phyloP scores from a whole-genome alignment of 2,113 vertebrate genomes.

The Carassius carassius region DNA sequence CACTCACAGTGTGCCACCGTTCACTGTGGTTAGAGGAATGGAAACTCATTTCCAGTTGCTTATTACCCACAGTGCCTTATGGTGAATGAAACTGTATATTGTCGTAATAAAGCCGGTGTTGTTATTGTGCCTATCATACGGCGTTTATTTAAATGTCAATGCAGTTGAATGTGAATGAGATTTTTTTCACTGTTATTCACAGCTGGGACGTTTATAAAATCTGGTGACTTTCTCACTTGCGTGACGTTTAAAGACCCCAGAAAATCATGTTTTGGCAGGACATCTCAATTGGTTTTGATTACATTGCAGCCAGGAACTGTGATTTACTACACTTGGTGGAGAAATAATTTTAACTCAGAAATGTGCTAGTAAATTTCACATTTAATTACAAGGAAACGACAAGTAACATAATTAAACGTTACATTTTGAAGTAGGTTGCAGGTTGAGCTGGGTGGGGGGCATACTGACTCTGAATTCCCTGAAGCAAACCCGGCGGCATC shows the following conservation, averaged over 20 bases:
- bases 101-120: constrained; percentile 23
- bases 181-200: neutral
- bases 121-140: neutral
- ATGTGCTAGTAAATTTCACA: neutral
- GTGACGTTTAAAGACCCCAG: neutral
- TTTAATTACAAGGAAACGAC: neutral
- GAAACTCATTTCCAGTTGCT: constrained; percentile 68
- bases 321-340: neutral
- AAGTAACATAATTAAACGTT: neutral
- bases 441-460: too few species aligned
- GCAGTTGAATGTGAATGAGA: neutral
- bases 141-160: constrained; percentile 37
- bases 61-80: constrained; percentile 51
- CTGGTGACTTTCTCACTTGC: neutral
- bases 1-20: constrained; percentile 43
- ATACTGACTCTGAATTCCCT: too few species aligned
- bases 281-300: constrained; percentile 1
- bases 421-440: neutral
- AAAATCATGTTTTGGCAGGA: neutral
- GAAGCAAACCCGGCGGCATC: too few species aligned
- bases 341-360: neutral
- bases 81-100: constrained; percentile 46
- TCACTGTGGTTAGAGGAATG: constrained; percentile 66
- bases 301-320: neutral
- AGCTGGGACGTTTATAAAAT: neutral